Evolutionary conservation across 2,888 invertebrate genomes (phyloP), one percentile per base, ranked within the genome.

Genomic region (Acrobeloides nanus): DNA sequence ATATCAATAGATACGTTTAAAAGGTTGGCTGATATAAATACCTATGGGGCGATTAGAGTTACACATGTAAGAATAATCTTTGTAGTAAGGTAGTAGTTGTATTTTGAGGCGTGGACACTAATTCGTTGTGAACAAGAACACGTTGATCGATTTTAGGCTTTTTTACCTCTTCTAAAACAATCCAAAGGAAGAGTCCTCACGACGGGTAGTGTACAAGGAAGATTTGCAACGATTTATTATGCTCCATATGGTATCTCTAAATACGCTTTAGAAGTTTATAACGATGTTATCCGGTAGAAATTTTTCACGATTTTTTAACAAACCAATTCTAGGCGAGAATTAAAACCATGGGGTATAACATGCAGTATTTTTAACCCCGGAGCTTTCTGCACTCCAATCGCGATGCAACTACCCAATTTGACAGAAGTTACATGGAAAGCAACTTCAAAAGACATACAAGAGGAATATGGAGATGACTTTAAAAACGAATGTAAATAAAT

Each of bases 1-100:
- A 83, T 84, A 74, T 84, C 87, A 1, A 78, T 85, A 70, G 82
- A 84, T 33, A 85, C 86, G 64, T 82, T 84, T 73, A 81, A 82
- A 68, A 80, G 82, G 66, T 84, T 74, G 7, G 53, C 72, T 5
- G 72, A 76, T 26, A 83, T 90, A 8, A 93, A 93, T 78, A 76
- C 89, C n/a, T 72, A 85, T 54, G 93, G 92, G 2, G 61, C 61
- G 7, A 52, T 70, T 18, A 40, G 70, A 44, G 57, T 61, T 38
- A 62, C 62, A 31, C 64, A 68, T 29, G 59, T 56, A 23, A 42
- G 38, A 32, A n/a, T 5, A 15, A n/a, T n/a, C n/a, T n/a, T n/a
- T n/a, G n/a, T n/a, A n/a, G n/a, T n/a, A n/a, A n/a, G n/a, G n/a
- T n/a, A n/a, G n/a, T n/a, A n/a, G n/a, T n/a, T n/a, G n/a, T n/a